Evolutionary conservation across 1,140 invertebrate species (phyloP), one percentile per base, ranked within the genome.

Genomic region (Drosophila hydei): DNA sequence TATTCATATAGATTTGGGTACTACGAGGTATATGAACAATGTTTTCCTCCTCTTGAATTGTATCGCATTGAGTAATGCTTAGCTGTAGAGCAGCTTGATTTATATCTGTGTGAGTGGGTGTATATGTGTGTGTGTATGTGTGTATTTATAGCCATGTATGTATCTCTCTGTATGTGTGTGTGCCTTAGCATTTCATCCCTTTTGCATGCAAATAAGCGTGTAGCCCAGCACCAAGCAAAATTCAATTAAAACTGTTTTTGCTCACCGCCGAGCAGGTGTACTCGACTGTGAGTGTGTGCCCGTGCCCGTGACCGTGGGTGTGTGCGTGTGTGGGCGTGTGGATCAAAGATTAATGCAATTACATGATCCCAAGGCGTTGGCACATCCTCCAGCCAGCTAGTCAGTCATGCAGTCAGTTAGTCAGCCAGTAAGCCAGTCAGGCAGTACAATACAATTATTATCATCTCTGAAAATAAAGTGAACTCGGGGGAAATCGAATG

Each of bases 221-320:
- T 33, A 33, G 23, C 19, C 18, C 48, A 19, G 27, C 51, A 33
- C 19, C 61, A 65, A 43, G 47, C 6, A 16, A 80, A 87, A 84
- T 84, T 84, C 79, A 84, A 84, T 84, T 87, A 87, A 84, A 76
- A 83, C 60, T 56, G 73, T 70, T 70, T 63, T 38, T 27, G 18
- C 52, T 54, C 27, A 40, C 38, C 11, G 9, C 30, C 30, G 30
- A 33, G 36, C 25, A 23, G n/a, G 18, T 45, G 48, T 50, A 14
- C 30, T 5, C 21, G 12, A 6, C 21, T 43, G 38, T 58, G 55
- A 2, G 8, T 7, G 21, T 19, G 42, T 45, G 23, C n/a, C n/a
- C n/a, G n/a, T n/a, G n/a, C n/a, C n/a, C n/a, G n/a, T 59, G 12
- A 7, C 4, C 8, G 11, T 38, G 42, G 11, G 40, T 33, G 43